Evolutionary conservation across 2,797 vertebrate species (phyloP), one percentile per base, ranked within the genome.

Genomic region (Dallia pectoralis): DNA sequence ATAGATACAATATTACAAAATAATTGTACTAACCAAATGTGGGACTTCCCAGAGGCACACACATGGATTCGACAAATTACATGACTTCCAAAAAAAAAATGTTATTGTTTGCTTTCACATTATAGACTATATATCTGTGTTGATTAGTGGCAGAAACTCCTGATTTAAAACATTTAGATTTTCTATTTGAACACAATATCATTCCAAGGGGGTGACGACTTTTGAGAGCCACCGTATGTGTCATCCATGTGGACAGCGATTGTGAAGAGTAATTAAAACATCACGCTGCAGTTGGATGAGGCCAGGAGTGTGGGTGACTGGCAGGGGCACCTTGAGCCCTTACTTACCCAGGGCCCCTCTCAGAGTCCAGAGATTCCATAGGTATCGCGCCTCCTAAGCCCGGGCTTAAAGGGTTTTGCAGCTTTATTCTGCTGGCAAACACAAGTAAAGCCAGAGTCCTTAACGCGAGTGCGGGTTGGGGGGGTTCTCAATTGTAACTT

Each of bases 331-430:
- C n/a, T 25, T 64, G 9, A 64, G 25, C 36, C 51, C 67, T 74
- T 61, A 36, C 30, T 65, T 65, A 65, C 15, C 63, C 7, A 48
- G 67, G 69, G 30, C 47, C 36, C 32, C 25, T 30, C 19, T 62
- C 25, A 48, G n/a, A 51, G 18, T 36, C 72, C 61, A 68, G 25
- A 29, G 65, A 77, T 69, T 53, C 75, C 56, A 22, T 4, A 30
- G 65, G 44, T 18, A 27, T 47, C 40, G 30, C 64, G 76, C 67
- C 63, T 69, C 69, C 11, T 65, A 80, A 67, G 56, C 53, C 56
- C 68, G 22, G 51, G 70, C 72, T 74, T 63, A 64, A 56, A 59
- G 59, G 65, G 53, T 44, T 49, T 73, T 70, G 59, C 67, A 66
- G 62, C 47, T 74, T 77, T 49, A 74, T 51, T 27, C 67, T n/a